Percentiles rank a stretch among this genome's conserved stretches.
Evolutionary conservation across 2,113 vertebrate genomes (phyloP).

Genomic region (Stigmatopora nigra): DNA sequence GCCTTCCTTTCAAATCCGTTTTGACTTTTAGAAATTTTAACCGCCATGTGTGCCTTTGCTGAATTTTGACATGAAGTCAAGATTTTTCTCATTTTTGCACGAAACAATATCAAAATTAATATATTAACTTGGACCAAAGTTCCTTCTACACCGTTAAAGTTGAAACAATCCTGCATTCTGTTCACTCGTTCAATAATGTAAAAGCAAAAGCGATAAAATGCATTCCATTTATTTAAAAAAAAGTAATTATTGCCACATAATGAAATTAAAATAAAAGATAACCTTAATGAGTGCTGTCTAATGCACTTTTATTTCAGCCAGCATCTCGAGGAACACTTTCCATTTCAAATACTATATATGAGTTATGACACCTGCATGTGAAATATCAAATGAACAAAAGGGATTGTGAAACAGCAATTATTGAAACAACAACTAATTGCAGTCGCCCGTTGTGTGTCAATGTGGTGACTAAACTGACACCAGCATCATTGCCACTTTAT

Average conservation of each 20-base stretch:
- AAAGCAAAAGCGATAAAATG: not conserved
- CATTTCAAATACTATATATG: not conserved
- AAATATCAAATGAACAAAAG: not conserved
- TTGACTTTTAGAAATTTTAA: conserved; percentile 48
- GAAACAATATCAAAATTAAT: not conserved
- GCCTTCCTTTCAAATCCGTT: conserved; percentile 48
- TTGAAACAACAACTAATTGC: conserved; percentile 63
- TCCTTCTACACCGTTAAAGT: not conserved
- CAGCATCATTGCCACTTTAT: conserved; percentile 66
- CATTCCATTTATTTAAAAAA: not conserved
- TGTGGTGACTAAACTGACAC: conserved; percentile 57
- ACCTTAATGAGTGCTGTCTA: no score
- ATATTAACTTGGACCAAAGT: conserved; percentile 9
- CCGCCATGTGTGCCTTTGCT: conserved; percentile 25
- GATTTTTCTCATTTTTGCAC: conserved; percentile 18
- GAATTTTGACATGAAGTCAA: not conserved
- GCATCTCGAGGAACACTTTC: not conserved
- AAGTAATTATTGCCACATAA: not conserved
- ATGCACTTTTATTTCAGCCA: not conserved
- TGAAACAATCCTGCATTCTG: not conserved
- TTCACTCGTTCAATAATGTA: not conserved
- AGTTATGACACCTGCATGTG: not conserved
- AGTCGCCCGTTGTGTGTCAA: conserved; percentile 56
- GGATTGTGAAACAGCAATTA: no score
- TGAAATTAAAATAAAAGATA: not conserved